phyloP scores from a whole-genome alignment of 2,888 invertebrate species.

The Euplexia lucipara region DNA sequence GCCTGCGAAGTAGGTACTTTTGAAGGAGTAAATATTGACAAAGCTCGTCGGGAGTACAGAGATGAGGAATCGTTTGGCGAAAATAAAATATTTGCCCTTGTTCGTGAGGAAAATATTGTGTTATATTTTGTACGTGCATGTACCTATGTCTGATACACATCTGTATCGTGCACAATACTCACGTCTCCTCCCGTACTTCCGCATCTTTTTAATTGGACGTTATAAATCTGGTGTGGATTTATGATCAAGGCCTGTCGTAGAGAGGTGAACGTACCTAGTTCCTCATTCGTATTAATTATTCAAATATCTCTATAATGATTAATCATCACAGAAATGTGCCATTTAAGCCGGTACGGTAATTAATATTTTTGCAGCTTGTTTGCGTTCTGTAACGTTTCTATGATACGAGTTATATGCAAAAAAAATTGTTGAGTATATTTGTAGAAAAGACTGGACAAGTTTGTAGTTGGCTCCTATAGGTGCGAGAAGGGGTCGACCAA shows the following conservation, averaged over 20 bases:
- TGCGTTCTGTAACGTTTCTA: background rate
- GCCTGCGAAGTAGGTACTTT: slow-evolving; percentile 53
- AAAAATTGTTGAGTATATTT: slow-evolving; percentile 21
- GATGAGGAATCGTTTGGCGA: slow-evolving; percentile 64
- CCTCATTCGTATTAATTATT: slow-evolving; percentile 33
- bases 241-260: slow-evolving; percentile 36
- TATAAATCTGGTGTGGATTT: slow-evolving; percentile 46
- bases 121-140: slow-evolving; percentile 34
- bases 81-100: slow-evolving; percentile 56
- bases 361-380: slow-evolving; percentile 25
- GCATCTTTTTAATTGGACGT: slow-evolving; percentile 56
- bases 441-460: background rate
- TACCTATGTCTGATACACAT: slow-evolving; percentile 41
- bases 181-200: slow-evolving; percentile 50
- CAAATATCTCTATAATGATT: slow-evolving; percentile 19
- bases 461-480: no score
- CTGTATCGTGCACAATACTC: slow-evolving; percentile 51
- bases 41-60: slow-evolving; percentile 62
- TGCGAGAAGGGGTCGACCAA: no score
- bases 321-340: slow-evolving; percentile 22
- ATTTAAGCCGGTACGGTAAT: slow-evolving; percentile 22
- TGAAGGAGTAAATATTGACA: slow-evolving; percentile 78
- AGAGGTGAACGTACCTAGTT: slow-evolving; percentile 33
- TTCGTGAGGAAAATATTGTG: slow-evolving; percentile 24
- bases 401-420: slow-evolving; percentile 13